phyloP scores from a whole-genome alignment of 2,888 invertebrate species.

The Epistrophe grossulariae region DNA sequence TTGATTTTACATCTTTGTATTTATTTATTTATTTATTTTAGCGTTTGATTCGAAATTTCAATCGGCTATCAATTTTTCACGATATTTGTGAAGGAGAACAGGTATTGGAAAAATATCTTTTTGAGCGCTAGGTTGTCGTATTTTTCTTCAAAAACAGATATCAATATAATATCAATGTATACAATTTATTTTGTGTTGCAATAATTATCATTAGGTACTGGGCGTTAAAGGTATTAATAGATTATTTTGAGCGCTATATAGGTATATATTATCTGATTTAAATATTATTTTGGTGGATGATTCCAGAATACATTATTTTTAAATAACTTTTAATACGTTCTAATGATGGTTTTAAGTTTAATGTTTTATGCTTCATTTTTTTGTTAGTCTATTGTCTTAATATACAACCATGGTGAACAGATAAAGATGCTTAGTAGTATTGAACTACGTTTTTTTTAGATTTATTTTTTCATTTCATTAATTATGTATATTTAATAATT shows the following conservation, averaged over 20 bases:
- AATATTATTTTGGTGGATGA: neutral
- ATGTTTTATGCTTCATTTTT: neutral
- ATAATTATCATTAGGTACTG: conserved; percentile 53
- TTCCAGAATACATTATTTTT: neutral
- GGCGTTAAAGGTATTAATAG: conserved; percentile 53
- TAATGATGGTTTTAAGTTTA: too few relatives aligned
- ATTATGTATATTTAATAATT: too few relatives aligned
- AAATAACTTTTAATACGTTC: too few relatives aligned
- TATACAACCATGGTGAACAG: too few relatives aligned
- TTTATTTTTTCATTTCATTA: too few relatives aligned
- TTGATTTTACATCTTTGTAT: conserved; percentile 60
- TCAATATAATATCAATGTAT: conserved; percentile 22
- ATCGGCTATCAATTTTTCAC: conserved; percentile 57
- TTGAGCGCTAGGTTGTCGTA: conserved; percentile 74
- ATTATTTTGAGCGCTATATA: conserved; percentile 70
- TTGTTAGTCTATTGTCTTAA: too few relatives aligned
- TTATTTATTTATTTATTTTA: conserved; percentile 70
- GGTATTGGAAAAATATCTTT: conserved; percentile 66
- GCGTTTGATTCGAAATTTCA: conserved; percentile 55
- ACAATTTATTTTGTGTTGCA: conserved; percentile 56
- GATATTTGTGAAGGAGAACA: conserved; percentile 74
- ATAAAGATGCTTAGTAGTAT: too few relatives aligned
- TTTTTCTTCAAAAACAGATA: conserved; percentile 22
- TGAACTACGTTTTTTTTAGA: too few relatives aligned
- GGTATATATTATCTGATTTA: neutral